phyloP scores from a whole-genome alignment of 2,797 vertebrate genomes.

The Psittacula echo region DNA sequence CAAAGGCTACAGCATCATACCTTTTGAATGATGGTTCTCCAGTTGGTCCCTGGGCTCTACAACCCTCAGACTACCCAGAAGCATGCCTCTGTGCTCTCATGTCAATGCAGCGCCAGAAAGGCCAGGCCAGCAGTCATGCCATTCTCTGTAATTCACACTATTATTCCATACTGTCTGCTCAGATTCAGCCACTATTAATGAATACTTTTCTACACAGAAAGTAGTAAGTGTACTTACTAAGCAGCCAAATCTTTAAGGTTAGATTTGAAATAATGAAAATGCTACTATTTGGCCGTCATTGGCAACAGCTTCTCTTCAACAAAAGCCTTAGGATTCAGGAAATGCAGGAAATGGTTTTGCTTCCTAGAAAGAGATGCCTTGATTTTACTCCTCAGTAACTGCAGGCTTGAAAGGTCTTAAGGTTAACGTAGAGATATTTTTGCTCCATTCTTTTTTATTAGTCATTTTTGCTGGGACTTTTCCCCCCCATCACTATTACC shows the following conservation, averaged over 20 bases:
- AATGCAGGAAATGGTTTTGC: background rate
- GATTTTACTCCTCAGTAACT: background rate
- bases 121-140: background rate
- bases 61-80: background rate
- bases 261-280: background rate
- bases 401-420: background rate
- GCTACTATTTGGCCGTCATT: background rate
- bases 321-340: background rate
- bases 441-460: background rate
- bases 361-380: background rate
- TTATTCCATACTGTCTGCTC: background rate
- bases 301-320: background rate
- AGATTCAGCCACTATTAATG: background rate
- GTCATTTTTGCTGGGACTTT: background rate
- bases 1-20: background rate
- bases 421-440: background rate
- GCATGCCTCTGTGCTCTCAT: accelerated
- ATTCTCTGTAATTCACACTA: background rate
- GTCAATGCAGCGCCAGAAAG: accelerated
- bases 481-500: background rate
- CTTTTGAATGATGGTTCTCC: background rate
- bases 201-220: background rate
- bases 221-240: background rate
- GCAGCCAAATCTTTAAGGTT: background rate
- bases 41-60: background rate